A percentile compares a stretch with the other conserved stretches of the same genome.
Evolutionary conservation across 2,113 vertebrate genomes (phyloP).

Genomic region (Lutjanus erythropterus): DNA sequence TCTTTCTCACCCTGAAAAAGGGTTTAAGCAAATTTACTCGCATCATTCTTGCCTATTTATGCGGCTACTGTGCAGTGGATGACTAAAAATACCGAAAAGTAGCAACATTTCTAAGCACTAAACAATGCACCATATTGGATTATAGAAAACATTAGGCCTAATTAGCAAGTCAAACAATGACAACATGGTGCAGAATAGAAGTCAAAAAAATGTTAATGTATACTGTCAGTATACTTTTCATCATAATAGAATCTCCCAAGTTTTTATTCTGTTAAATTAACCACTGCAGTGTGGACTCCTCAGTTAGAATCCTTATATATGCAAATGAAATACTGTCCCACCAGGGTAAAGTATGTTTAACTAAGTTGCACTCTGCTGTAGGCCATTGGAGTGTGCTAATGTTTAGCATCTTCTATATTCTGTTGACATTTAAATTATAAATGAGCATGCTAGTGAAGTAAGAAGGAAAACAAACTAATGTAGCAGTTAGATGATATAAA

Average conservation of each 20-base stretch:
- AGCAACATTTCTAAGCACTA: constrained; percentile 3
- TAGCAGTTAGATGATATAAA: constrained; percentile 1
- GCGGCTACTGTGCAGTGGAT: constrained; percentile 17
- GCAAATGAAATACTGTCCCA: constrained; percentile 28
- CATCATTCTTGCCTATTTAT: constrained; percentile 51
- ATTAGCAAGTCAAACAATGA: constrained; percentile 9
- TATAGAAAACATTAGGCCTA: background rate
- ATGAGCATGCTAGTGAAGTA: constrained; percentile 29
- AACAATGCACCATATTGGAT: background rate
- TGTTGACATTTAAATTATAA: constrained; percentile 62
- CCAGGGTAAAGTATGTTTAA: constrained; percentile 47
- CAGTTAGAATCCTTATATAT: background rate
- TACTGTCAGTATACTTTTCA: background rate
- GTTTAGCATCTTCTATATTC: constrained; percentile 46
- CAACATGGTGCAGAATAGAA: background rate
- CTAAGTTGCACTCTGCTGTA: constrained; percentile 29
- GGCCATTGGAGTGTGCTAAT: constrained; percentile 36
- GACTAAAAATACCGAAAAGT: constrained; percentile 21
- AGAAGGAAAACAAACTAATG: constrained; percentile 33
- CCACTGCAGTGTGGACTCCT: background rate
- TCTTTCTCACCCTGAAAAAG: constrained; percentile 62
- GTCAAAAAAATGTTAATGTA: background rate
- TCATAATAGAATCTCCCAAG: background rate
- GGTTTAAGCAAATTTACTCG: constrained; percentile 58
- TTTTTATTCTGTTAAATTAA: constrained; percentile 1